Percentiles rank a stretch among this genome's conserved stretches.
Evolutionary conservation across 2,113 vertebrate species (phyloP).

Genomic region (Petroica traversi): DNA sequence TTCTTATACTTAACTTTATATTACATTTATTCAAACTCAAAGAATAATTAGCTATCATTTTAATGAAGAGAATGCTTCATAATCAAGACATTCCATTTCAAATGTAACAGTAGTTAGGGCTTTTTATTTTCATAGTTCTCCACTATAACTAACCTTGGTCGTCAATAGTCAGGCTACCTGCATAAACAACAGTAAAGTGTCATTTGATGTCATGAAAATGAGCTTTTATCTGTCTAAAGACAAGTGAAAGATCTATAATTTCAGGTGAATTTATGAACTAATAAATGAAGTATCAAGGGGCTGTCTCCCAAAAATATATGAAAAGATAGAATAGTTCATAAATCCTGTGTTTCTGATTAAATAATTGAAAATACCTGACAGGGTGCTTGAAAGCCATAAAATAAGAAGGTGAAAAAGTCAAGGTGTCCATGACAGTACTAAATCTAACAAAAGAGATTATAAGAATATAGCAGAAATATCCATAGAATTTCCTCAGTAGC

Average conservation of each 20-base stretch:
- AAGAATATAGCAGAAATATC: not conserved
- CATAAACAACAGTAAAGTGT: constrained; percentile 54
- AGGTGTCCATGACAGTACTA: not conserved
- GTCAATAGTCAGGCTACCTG: constrained; percentile 33
- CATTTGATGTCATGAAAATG: constrained; percentile 29
- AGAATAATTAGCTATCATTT: not conserved
- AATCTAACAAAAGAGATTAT: not conserved
- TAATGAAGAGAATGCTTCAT: constrained; percentile 1
- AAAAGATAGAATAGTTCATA: not conserved
- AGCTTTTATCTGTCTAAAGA: not conserved
- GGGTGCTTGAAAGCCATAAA: not conserved
- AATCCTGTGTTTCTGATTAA: not conserved
- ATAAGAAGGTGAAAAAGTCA: not conserved
- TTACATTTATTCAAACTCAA: not conserved
- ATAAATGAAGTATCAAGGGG: constrained; percentile 23
- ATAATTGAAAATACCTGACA: not conserved
- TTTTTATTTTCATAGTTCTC: constrained; percentile 44
- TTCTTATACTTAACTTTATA: not conserved
- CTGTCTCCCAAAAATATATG: not conserved
- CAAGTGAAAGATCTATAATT: constrained; percentile 30
- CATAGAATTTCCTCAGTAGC: not conserved
- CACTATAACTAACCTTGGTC: constrained; percentile 14
- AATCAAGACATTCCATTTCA: not conserved
- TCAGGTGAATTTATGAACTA: constrained; percentile 45
- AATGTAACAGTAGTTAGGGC: not conserved